A percentile compares a stretch with the other conserved stretches of the same genome.
Conservation (phyloP, 2,113 vertebrate species). For the Microcebus griseorufus region DNA sequence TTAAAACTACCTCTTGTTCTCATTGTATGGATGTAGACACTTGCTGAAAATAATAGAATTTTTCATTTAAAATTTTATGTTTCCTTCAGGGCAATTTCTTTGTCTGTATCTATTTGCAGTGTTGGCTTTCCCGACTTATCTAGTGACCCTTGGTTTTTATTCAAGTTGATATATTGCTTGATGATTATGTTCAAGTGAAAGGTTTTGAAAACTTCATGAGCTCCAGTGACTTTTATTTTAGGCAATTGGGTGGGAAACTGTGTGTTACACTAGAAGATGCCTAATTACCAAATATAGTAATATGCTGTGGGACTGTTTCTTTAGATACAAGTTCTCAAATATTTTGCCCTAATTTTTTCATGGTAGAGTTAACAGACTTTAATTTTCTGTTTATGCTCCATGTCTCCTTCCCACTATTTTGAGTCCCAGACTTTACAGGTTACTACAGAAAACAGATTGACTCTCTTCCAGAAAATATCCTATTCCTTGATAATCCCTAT, state of each 20-base stretch:
- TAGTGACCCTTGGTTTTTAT: neutral
- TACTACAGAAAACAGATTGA: neutral
- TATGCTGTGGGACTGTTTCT: neutral
- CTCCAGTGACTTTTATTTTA: constrained; percentile 31
- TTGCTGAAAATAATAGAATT: neutral
- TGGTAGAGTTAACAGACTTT: neutral
- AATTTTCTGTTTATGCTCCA: neutral
- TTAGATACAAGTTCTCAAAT: neutral
- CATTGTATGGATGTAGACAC: neutral
- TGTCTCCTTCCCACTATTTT: neutral
- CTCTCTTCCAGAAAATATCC: neutral
- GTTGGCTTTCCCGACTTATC: neutral
- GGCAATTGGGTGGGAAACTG: neutral
- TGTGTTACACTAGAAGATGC: neutral
- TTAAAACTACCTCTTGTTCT: neutral
- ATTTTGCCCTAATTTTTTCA: neutral
- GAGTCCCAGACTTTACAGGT: too few species aligned
- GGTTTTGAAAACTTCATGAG: neutral
- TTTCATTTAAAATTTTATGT: neutral
- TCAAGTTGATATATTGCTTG: neutral
- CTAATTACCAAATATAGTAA: neutral
- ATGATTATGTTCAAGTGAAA: neutral
- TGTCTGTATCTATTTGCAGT: neutral
- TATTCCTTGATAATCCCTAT: neutral
- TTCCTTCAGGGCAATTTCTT: neutral